A percentile compares a stretch with the other conserved stretches of the same genome.
These are phyloP conservation scores for Euplexia lucipara DNA, from an alignment of 2,888 invertebrate species.

Conservation along the genomic window DNA sequence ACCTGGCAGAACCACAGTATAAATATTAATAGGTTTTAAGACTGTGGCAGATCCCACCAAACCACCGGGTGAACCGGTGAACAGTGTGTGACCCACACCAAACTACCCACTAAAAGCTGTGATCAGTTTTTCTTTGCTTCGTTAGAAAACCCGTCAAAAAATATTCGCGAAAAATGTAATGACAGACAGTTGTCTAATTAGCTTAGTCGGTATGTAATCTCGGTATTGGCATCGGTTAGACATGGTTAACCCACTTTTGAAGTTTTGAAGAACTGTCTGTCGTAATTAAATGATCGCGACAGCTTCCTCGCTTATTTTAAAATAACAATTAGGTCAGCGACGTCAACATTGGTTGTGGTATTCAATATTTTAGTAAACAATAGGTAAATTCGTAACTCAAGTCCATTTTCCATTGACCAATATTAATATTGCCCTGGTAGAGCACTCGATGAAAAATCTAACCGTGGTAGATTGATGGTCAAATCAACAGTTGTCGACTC, in stretches of 20 bases:
- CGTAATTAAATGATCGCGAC: constrained; percentile 14
- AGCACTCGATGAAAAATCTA: too few species aligned
- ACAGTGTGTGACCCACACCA: not conserved
- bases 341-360: constrained; percentile 6
- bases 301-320: constrained; percentile 24
- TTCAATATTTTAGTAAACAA: constrained; percentile 30
- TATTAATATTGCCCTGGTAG: too few species aligned
- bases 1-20: too few species aligned
- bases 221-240: not conserved
- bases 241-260: constrained; percentile 18
- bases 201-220: not conserved
- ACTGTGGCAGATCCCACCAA: too few species aligned
- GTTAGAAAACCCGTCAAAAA: not conserved
- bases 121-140: not conserved
- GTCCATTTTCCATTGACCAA: not conserved
- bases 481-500: too few species aligned
- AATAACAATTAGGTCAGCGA: constrained; percentile 33
- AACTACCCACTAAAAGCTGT: too few species aligned
- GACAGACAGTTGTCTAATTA: not conserved
- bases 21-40: too few species aligned
- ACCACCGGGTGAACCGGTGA: not conserved
- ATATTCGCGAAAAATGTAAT: not conserved
- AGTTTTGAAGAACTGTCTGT: constrained; percentile 7
- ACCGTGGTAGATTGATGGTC: too few species aligned
- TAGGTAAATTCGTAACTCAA: constrained; percentile 9